phyloP scores from a whole-genome alignment of 35 echinoderm and acorn worm species.

The Apostichopus japonicus region DNA sequence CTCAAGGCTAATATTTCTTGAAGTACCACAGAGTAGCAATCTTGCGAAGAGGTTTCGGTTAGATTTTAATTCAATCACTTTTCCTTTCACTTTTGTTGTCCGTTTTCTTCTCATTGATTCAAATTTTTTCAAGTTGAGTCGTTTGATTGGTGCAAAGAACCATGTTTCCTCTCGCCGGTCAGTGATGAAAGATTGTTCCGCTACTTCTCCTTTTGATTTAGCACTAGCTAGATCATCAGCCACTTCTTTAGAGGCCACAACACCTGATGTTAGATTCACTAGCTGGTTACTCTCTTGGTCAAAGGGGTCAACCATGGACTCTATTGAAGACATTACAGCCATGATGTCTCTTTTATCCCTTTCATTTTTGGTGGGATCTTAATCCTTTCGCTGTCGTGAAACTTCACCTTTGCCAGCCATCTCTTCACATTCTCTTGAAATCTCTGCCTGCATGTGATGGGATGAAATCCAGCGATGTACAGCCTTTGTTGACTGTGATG shows the following conservation, averaged over 20 bases:
- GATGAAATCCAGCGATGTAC: constrained; percentile 30
- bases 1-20: constrained; percentile 51
- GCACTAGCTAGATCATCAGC: constrained; percentile 6
- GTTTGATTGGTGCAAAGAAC: constrained; percentile 17
- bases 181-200: neutral
- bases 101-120: neutral
- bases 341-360: constrained; percentile 57
- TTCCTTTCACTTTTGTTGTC: constrained; percentile 66
- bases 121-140: constrained; percentile 43
- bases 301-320: constrained; percentile 63
- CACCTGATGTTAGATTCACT: constrained; percentile 53
- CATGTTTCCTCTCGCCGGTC: neutral
- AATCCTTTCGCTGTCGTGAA: neutral
- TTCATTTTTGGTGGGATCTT: neutral
- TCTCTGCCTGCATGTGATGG: neutral
- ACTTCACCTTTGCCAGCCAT: constrained; percentile 38
- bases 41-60: constrained; percentile 66
- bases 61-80: constrained; percentile 39
- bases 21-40: constrained; percentile 56
- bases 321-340: constrained; percentile 34
- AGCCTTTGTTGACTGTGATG: constrained; percentile 43
- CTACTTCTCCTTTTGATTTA: neutral
- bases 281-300: constrained; percentile 44
- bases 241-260: constrained; percentile 21
- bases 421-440: constrained; percentile 40